Conservation (phyloP, 2,113 vertebrate genomes). For the Chaetorhynchus papuensis region DNA sequence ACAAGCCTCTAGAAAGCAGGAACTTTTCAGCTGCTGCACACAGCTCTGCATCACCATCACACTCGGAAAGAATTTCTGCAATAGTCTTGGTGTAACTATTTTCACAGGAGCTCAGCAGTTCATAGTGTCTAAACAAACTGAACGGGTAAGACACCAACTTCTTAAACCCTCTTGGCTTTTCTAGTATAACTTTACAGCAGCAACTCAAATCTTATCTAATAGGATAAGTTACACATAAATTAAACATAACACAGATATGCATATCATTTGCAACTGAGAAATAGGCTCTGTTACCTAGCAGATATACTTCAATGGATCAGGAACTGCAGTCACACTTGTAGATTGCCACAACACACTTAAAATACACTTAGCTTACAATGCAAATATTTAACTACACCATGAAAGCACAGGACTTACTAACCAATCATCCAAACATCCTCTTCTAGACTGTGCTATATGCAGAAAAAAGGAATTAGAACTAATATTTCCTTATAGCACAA, state of each 20-base stretch:
- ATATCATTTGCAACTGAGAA: neutral
- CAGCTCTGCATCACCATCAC: neutral
- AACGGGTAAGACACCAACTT: neutral
- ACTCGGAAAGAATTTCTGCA: rapidly evolving
- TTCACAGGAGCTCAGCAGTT: neutral
- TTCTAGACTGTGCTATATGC: neutral
- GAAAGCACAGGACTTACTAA: neutral
- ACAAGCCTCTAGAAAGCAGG: neutral
- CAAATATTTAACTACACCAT: conserved; percentile 3
- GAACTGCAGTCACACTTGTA: neutral
- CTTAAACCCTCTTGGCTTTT: neutral
- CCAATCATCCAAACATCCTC: neutral
- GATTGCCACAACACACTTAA: neutral
- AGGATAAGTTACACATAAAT: neutral
- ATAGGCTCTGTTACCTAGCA: neutral
- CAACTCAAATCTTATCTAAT: neutral
- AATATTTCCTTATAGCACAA: neutral
- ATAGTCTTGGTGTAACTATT: neutral
- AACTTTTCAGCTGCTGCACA: neutral
- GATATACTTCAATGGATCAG: neutral
- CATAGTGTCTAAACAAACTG: neutral
- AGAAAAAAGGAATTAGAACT: neutral
- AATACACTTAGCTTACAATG: neutral
- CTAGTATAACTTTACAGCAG: neutral
- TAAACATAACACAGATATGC: neutral